A percentile compares a stretch with the other conserved stretches of the same genome.
Conservation (phyloP, 92 coral and sea anemone genomes). For the Muricea muricata region DNA sequence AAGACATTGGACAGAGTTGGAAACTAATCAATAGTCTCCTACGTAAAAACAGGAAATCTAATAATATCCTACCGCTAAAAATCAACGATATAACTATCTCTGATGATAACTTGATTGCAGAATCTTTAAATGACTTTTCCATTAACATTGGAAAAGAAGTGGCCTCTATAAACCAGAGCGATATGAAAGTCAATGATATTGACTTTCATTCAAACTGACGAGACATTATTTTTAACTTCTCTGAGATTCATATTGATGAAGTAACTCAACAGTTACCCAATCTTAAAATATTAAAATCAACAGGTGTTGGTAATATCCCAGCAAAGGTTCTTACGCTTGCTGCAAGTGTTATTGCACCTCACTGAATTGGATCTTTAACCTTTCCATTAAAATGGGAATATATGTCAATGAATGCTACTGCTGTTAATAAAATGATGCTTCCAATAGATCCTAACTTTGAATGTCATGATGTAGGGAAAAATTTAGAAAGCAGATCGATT, state of each 20-base stretch:
- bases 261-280: background rate
- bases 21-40: background rate
- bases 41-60: slow-evolving; percentile 18
- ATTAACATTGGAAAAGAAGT: slow-evolving; percentile 41
- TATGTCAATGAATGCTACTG: background rate
- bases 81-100: slow-evolving; percentile 31
- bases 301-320: slow-evolving; percentile 14
- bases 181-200: background rate
- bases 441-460: background rate
- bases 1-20: background rate
- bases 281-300: background rate
- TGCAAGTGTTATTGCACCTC: slow-evolving; percentile 4
- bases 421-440: background rate
- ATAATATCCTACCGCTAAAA: background rate
- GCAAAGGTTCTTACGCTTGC: slow-evolving; percentile 3
- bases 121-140: slow-evolving; percentile 39
- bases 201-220: background rate
- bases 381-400: background rate
- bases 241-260: background rate
- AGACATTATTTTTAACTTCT: background rate
- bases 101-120: slow-evolving; percentile 28
- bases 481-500: background rate
- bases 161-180: background rate
- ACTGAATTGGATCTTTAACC: slow-evolving; percentile 12
- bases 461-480: background rate